Percentiles rank a stretch among this genome's conserved stretches.
These are phyloP conservation scores for Pantherophis alleghaniensis DNA, from an alignment of 2,797 vertebrate species.

Conservation along the genomic window DNA sequence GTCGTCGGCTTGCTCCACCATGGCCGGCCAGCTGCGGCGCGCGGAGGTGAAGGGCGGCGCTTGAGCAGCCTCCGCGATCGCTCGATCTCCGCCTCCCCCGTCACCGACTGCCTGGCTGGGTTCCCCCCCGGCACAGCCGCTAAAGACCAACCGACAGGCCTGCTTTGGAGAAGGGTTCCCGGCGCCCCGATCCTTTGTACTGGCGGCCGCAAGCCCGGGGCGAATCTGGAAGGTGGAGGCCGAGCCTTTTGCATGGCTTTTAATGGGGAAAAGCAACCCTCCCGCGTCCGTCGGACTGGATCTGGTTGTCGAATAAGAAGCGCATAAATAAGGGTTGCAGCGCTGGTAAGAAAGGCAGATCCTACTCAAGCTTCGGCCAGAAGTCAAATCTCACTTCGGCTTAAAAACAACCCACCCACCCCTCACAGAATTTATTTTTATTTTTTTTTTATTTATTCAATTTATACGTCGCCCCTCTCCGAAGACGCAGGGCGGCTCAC, in stretches of 20 bases:
- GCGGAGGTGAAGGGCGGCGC: slow-evolving; percentile 21
- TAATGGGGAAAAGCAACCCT: not conserved
- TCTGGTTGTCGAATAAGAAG: not conserved
- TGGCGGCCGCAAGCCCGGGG: too few species aligned
- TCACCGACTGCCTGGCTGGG: not conserved
- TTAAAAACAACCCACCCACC: not conserved
- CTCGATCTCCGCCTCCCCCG: not conserved
- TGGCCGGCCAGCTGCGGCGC: slow-evolving; percentile 60
- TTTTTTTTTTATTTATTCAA: too few species aligned
- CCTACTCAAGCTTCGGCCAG: not conserved
- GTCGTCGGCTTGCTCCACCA: slow-evolving; percentile 91
- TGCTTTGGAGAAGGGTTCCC: rapidly evolving
- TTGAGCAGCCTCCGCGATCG: slow-evolving; percentile 8
- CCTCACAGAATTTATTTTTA: too few species aligned
- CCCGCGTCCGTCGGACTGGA: not conserved
- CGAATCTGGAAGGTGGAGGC: not conserved
- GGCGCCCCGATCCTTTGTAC: not conserved
- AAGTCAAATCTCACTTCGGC: not conserved
- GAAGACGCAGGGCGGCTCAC: too few species aligned
- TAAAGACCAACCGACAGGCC: rapidly evolving
- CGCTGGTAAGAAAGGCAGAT: not conserved
- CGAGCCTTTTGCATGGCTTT: not conserved
- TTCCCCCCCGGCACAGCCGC: not conserved
- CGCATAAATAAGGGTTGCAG: not conserved
- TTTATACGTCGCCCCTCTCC: too few species aligned